Conservation (phyloP, 2,113 vertebrate species). For the Vanacampus margaritifer region DNA sequence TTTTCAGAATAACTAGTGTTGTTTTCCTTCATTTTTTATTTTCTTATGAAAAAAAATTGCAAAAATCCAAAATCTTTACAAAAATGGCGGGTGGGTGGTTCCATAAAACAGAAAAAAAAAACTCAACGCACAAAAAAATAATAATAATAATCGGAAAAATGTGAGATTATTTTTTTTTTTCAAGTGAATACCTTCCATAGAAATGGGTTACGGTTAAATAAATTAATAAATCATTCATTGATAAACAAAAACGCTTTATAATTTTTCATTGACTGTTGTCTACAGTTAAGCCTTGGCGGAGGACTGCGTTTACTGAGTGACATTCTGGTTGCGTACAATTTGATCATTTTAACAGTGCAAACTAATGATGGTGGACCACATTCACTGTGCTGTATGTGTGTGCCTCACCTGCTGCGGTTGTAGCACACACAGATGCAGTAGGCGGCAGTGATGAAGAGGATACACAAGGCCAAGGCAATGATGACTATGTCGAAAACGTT, state of each 20-base stretch:
- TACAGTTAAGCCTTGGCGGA: not conserved
- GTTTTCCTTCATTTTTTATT: too few species aligned
- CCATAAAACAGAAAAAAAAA: too few species aligned
- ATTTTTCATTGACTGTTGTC: not conserved
- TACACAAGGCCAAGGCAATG: slow-evolving; percentile 49
- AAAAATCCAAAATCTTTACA: too few species aligned
- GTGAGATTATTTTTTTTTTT: too few species aligned
- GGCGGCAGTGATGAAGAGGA: slow-evolving; percentile 55
- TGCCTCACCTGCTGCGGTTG: slow-evolving; percentile 63
- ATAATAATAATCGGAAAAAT: too few species aligned
- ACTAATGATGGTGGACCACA: not conserved
- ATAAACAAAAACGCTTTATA: not conserved
- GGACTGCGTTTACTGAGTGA: not conserved
- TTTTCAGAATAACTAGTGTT: too few species aligned
- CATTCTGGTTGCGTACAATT: not conserved
- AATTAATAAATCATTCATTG: too few species aligned
- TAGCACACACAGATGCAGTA: slow-evolving; percentile 61
- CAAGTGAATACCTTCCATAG: too few species aligned
- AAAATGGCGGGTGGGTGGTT: too few species aligned
- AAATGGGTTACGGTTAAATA: too few species aligned
- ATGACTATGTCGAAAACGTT: slow-evolving; percentile 63
- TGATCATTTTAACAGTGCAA: not conserved
- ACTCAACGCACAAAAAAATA: too few species aligned
- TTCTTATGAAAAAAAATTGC: too few species aligned
- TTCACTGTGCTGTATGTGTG: not conserved